These are phyloP conservation scores for Apis cerana DNA, from an alignment of 1,140 invertebrate species.

Conservation along the genomic window DNA sequence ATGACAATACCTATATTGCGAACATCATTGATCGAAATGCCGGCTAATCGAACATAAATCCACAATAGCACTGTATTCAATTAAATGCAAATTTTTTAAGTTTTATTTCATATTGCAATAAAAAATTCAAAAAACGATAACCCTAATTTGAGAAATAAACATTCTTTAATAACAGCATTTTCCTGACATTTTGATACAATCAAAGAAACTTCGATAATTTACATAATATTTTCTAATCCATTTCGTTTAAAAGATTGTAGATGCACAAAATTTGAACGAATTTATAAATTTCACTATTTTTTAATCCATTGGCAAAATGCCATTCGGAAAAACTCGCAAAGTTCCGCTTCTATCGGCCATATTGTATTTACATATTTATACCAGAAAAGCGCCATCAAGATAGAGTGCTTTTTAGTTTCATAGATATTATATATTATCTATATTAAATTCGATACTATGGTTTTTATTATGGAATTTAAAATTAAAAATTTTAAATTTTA, in stretches of 20 bases:
- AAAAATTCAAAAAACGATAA: not conserved
- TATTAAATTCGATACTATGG: not conserved
- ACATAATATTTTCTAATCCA: conserved; percentile 14
- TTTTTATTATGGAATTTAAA: not conserved
- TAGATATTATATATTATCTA: not conserved
- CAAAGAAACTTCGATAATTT: conserved; percentile 5
- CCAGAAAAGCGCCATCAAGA: conserved; percentile 33
- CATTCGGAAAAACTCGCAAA: conserved; percentile 49
- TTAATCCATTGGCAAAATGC: conserved; percentile 46
- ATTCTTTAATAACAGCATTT: conserved; percentile 51
- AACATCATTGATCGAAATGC: conserved; percentile 47
- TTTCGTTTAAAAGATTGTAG: not conserved
- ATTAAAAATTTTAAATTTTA: not conserved
- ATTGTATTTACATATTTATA: conserved; percentile 69
- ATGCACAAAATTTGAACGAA: conserved; percentile 1
- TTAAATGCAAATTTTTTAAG: not conserved
- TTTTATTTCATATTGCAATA: conserved; percentile 44
- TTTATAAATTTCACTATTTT: conserved; percentile 9
- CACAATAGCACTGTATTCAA: conserved; percentile 37
- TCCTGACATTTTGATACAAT: conserved; percentile 49
- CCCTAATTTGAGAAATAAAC: conserved; percentile 53
- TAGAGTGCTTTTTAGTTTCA: conserved; percentile 35
- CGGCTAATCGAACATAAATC: conserved; percentile 24
- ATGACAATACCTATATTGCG: conserved; percentile 60
- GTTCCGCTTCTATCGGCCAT: conserved; percentile 63